Evolutionary conservation across 2,888 invertebrate species (phyloP).

Genomic region (Tyria jacobaeae): DNA sequence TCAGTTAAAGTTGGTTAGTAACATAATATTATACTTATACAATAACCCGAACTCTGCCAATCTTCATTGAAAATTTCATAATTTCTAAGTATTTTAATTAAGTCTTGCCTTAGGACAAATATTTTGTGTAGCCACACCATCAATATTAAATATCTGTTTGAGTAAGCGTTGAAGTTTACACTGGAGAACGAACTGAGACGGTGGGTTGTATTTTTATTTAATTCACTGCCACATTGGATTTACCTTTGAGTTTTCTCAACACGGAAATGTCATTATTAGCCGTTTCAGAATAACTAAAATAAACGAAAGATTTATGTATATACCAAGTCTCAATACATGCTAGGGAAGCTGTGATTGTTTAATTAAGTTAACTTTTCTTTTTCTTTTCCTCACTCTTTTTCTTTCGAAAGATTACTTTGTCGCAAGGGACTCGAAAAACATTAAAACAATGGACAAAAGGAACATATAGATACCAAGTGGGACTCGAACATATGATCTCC

Average conservation of each 20-base stretch:
- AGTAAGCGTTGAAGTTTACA: slow-evolving; percentile 17
- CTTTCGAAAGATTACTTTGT: too few species aligned
- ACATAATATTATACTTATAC: slow-evolving; percentile 15
- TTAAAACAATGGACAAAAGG: too few species aligned
- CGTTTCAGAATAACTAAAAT: neutral
- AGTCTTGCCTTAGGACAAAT: slow-evolving; percentile 29
- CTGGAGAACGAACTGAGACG: slow-evolving; percentile 5
- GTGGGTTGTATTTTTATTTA: slow-evolving; percentile 15
- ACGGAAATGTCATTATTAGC: slow-evolving; percentile 4
- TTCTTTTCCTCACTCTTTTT: neutral
- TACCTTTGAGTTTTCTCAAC: slow-evolving; percentile 5
- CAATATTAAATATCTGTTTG: slow-evolving; percentile 38
- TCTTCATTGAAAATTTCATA: slow-evolving; percentile 33
- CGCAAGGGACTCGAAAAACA: too few species aligned
- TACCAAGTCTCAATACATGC: neutral
- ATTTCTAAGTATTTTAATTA: slow-evolving; percentile 46
- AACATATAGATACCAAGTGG: too few species aligned
- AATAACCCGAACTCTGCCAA: slow-evolving; percentile 21
- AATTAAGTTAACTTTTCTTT: neutral
- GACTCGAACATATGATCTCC: too few species aligned
- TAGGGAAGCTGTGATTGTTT: neutral
- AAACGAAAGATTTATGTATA: neutral
- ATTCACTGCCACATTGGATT: slow-evolving; percentile 8
- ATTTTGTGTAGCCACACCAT: slow-evolving; percentile 41
- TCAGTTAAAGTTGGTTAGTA: slow-evolving; percentile 3